A percentile compares a stretch with the other conserved stretches of the same genome.
Evolutionary conservation across 2,888 invertebrate genomes (phyloP).

Genomic region (Heliconius erato): DNA sequence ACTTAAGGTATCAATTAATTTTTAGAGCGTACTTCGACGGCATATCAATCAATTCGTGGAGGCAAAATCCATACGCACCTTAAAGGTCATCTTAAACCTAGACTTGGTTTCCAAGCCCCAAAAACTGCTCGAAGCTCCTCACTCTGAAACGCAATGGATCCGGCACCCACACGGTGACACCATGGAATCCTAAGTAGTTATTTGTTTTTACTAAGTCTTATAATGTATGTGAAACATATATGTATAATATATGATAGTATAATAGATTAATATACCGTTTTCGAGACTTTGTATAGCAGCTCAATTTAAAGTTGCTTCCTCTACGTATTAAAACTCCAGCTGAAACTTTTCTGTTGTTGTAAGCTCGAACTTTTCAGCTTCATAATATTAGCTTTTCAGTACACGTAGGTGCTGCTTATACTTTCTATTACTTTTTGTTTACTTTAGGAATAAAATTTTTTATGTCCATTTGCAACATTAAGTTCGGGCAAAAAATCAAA

Average conservation of each 20-base stretch:
- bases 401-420: conserved; percentile 19
- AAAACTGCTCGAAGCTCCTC: no score
- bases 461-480: not conserved
- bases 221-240: not conserved
- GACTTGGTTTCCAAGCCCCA: not conserved
- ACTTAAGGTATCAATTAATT: no score
- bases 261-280: conserved; percentile 13
- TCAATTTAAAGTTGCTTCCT: conserved; percentile 26
- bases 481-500: not conserved
- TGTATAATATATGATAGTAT: not conserved
- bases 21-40: no score
- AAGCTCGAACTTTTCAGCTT: conserved; percentile 26
- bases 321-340: conserved; percentile 27
- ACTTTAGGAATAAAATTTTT: not conserved
- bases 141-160: no score
- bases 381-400: conserved; percentile 30
- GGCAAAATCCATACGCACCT: not conserved
- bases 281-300: conserved; percentile 4
- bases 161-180: not conserved
- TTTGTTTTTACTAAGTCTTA: not conserved
- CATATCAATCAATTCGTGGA: no score
- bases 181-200: not conserved
- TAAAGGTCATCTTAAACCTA: not conserved
- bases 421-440: conserved; percentile 26
- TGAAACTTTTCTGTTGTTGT: conserved; percentile 28